Base-by-base conservation (phyloP, 1,140 invertebrate species). In the Heliconius hermathena region DNA sequence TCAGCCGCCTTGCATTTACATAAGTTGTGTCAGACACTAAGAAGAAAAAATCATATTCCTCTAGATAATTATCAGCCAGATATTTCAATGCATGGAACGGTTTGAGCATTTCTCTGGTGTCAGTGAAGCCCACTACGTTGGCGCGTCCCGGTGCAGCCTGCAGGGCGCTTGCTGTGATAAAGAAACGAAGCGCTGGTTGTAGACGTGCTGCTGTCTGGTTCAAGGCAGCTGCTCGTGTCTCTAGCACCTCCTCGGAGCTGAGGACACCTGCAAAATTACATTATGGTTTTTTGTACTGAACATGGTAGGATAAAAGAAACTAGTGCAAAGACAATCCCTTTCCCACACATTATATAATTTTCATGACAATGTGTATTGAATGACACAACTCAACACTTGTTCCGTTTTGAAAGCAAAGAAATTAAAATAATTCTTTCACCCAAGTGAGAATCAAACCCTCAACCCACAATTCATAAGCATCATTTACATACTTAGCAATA, bases 21-120 rank as follows among this genome's bases (percentile, higher is more conserved):
- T 83, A 87, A 3, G 84, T 83, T 16, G 95, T 96, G 93, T 99
- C 98, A 38, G 97, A 97, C 3, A 97, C 96, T 38, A 99, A 95
- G 88, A 98, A 97, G 92, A 98, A 99, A 91, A 97, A 99, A 93
- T 99, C 98, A 94, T 97, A 99, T 80, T 97, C 97, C 76, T 98
- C 97, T 13, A 97, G 90, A 93, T 97, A 98, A 89, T 98, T 98
- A 80, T 99, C 98, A 22, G 96, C 96, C 8, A 99, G 96, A 87
- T 99, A 99, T 89, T 98, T 98, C 36, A 99, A 95, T 6, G 97
- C 96, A 87, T 98, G 97, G 91, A 98, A 98, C 3, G 97, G 97
- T 85, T 97, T 96, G 4, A 97, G 93, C 84, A 97, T 96, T 81
- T 96, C 96, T 76, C 96, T 95, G 0, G 96, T 97, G 84, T 98